These are phyloP conservation scores for Cygnus olor DNA, from an alignment of 2,797 vertebrate genomes.

Conservation along the genomic window DNA sequence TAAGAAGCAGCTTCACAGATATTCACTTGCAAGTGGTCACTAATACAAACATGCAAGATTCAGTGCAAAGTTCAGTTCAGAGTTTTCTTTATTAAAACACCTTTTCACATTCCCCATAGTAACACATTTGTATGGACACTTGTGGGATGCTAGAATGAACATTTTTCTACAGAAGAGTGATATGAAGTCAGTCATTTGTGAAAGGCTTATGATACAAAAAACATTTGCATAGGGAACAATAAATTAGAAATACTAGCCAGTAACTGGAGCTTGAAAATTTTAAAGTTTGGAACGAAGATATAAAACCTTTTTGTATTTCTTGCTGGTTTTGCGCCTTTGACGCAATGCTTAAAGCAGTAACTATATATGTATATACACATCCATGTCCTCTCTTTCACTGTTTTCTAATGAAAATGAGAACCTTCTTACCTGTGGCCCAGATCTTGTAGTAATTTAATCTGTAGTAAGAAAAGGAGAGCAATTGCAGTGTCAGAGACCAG, in stretches of 20 bases:
- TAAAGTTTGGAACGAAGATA: background rate
- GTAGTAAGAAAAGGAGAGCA: slow-evolving; percentile 20
- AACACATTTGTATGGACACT: background rate
- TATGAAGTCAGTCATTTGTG: slow-evolving; percentile 11
- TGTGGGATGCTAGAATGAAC: background rate
- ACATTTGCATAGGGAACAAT: slow-evolving; percentile 72
- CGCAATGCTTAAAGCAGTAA: slow-evolving; percentile 17
- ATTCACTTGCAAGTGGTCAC: background rate
- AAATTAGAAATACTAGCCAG: slow-evolving; percentile 73
- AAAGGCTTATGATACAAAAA: slow-evolving; percentile 45
- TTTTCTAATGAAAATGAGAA: slow-evolving; percentile 30
- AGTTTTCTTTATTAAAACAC: slow-evolving; percentile 78
- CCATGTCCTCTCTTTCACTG: background rate
- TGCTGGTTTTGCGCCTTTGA: slow-evolving; percentile 13
- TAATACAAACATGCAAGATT: slow-evolving; percentile 37
- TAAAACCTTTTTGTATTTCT: slow-evolving; percentile 38
- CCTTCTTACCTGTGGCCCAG: slow-evolving; percentile 19
- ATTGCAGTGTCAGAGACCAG: background rate
- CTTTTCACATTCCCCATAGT: slow-evolving; percentile 50
- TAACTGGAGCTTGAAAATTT: slow-evolving; percentile 45
- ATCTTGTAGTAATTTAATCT: slow-evolving; percentile 26
- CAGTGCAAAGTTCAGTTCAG: slow-evolving; percentile 62
- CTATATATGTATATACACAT: background rate
- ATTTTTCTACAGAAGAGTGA: background rate
- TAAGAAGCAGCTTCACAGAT: background rate